Evolutionary conservation across 2,888 invertebrate species (phyloP), one percentile per base, ranked within the genome.

Genomic region (Pseudococcus viburni): DNA sequence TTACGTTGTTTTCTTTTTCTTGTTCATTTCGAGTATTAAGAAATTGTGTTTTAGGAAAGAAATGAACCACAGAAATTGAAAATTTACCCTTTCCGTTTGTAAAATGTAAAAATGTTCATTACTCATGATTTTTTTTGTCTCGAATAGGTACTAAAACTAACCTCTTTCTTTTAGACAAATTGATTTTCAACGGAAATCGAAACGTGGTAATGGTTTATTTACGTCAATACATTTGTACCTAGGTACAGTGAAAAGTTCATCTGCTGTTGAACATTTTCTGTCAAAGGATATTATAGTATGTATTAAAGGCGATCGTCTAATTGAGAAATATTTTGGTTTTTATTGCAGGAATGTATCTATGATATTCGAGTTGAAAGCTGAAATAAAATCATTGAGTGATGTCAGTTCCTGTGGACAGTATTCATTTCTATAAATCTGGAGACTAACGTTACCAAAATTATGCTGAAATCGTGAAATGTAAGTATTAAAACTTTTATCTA

Each of bases 361-460:
- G n/a, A 46, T 46, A 8, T 83, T 83, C 19, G 80, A 1, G 5
- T 0, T 19, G 11, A 0, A 42, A 46, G 46, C 46, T 46, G 19
- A 46, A n/a, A 42, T 17, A 46, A 46, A 46, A 42, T 46, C 42
- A 46, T 83, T 19, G 46, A 42, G 33, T 46, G 46, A 83, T 83
- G 80, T 33, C 42, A 19, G 33, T 46, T 46, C 46, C 80, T 46
- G 46, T 46, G n/a, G 46, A 83, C 46, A 83, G 80, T 7, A 42
- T 46, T 46, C 80, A 42, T 17, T 33, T 46, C 46, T 83, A 46
- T 83, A 83, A 83, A 83, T 83, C 80, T 83, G 80, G 46, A 1
- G 80, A 83, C 12, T 46, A 46, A 83, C 19, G 19, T 26, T 46
- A 9, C n/a, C 22, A 6, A 46, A 46, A n/a, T 83, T 83, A 46